phyloP scores from a whole-genome alignment of 1,140 invertebrate species.

The Pentalonia nigronervosa region DNA sequence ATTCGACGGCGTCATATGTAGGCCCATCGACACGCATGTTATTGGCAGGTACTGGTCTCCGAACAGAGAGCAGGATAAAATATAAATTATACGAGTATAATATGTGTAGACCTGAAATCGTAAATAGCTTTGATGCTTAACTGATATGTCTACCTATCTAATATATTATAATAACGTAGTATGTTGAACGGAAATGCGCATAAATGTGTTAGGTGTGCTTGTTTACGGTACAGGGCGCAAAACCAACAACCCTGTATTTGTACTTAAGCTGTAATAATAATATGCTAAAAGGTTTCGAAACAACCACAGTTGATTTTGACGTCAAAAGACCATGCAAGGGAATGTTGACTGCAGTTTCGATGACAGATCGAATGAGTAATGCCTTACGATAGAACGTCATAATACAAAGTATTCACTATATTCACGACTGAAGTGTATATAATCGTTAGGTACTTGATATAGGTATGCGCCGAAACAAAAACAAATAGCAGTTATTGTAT shows the following conservation, averaged over 20 bases:
- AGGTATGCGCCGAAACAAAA: neutral
- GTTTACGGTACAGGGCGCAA: neutral
- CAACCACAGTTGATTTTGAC: neutral
- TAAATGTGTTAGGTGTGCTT: neutral
- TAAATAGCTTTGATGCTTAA: neutral
- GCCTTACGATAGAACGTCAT: neutral
- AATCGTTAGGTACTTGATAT: neutral
- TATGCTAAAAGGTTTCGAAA: conserved; percentile 12
- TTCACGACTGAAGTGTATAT: neutral
- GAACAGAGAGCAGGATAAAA: neutral
- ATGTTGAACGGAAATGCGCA: neutral
- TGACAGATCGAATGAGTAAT: neutral
- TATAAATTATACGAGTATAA: neutral
- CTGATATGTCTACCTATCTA: too few species aligned
- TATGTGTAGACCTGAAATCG: neutral
- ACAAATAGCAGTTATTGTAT: neutral
- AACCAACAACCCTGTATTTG: neutral
- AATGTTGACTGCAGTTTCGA: neutral
- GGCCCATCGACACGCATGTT: neutral
- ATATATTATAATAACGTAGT: neutral
- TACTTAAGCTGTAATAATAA: neutral
- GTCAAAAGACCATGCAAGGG: neutral
- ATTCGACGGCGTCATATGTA: neutral
- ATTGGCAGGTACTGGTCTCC: neutral
- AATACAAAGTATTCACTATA: neutral